Conservation (phyloP, 2,888 invertebrate genomes). For the Chorisops tibialis region DNA sequence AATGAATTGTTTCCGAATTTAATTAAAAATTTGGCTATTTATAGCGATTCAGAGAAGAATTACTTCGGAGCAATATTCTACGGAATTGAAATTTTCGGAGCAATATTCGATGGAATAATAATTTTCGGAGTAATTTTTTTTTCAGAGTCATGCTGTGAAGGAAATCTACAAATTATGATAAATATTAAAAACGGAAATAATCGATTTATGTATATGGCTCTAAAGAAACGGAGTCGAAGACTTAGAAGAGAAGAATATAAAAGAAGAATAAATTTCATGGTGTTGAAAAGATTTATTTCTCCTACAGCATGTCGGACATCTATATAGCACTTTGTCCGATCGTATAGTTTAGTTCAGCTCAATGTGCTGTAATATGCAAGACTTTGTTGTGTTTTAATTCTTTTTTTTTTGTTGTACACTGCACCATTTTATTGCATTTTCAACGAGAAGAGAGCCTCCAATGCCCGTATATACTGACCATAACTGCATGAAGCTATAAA, state of each 20-base stretch:
- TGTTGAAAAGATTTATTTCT: constrained; percentile 26
- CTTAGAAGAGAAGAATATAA: not conserved
- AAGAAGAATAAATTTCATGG: constrained; percentile 20
- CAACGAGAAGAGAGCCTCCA: not conserved
- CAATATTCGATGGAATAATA: not conserved
- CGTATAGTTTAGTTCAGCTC: no score
- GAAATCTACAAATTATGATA: not conserved
- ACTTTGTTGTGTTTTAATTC: no score
- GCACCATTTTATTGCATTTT: constrained; percentile 3
- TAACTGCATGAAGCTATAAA: constrained; percentile 28
- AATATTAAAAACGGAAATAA: constrained; percentile 20
- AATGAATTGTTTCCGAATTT: not conserved
- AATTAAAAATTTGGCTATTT: not conserved
- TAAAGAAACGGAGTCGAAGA: not conserved
- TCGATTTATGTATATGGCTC: constrained; percentile 1
- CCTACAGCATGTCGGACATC: constrained; percentile 22
- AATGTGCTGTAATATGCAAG: no score
- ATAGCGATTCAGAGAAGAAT: not conserved
- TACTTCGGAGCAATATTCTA: not conserved
- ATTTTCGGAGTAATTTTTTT: not conserved
- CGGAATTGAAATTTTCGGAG: not conserved
- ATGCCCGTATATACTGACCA: constrained; percentile 16
- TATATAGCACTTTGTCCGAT: constrained; percentile 23
- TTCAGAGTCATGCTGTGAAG: constrained; percentile 6
- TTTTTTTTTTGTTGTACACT: not conserved